phyloP scores from a whole-genome alignment of 2,797 vertebrate genomes.

The Philypnodon macrostomus region DNA sequence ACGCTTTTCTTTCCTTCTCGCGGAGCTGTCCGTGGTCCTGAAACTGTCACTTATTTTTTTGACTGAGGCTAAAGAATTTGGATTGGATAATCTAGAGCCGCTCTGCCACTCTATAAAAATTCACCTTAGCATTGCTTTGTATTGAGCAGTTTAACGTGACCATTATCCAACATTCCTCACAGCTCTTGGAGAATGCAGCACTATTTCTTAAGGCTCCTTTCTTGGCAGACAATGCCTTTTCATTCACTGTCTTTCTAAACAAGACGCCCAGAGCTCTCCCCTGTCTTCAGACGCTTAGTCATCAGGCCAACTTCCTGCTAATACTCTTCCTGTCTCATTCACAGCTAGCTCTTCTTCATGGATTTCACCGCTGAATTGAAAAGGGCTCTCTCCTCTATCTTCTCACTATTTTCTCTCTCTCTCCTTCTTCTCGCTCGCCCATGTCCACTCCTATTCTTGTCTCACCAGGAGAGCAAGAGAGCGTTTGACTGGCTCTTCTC shows the following conservation, averaged over 20 bases:
- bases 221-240: slow-evolving; percentile 44
- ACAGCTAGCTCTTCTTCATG: slow-evolving; percentile 32
- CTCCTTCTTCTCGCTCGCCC: slow-evolving; percentile 12
- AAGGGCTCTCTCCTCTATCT: slow-evolving; percentile 24
- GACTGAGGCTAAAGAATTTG: background rate
- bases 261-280: slow-evolving; percentile 40
- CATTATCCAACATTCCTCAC: slow-evolving; percentile 2
- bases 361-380: slow-evolving; percentile 40
- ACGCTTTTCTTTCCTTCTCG: background rate
- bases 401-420: slow-evolving; percentile 11
- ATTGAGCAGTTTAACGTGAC: slow-evolving; percentile 9
- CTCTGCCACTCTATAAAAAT: background rate
- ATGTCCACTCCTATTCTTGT: slow-evolving; percentile 49
- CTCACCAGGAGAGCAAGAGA: slow-evolving; percentile 50
- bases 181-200: slow-evolving; percentile 14
- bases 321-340: slow-evolving; percentile 46
- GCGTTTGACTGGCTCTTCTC: slow-evolving; percentile 58
- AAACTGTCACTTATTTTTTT: background rate
- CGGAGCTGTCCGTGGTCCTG: slow-evolving; percentile 4
- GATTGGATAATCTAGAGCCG: background rate
- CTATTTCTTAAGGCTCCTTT: slow-evolving; percentile 29
- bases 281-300: slow-evolving; percentile 53
- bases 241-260: slow-evolving; percentile 52
- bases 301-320: slow-evolving; percentile 55
- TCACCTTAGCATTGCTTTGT: background rate